phyloP scores from a whole-genome alignment of 2,888 invertebrate genomes.

The Eueremaeus valkanovi region DNA sequence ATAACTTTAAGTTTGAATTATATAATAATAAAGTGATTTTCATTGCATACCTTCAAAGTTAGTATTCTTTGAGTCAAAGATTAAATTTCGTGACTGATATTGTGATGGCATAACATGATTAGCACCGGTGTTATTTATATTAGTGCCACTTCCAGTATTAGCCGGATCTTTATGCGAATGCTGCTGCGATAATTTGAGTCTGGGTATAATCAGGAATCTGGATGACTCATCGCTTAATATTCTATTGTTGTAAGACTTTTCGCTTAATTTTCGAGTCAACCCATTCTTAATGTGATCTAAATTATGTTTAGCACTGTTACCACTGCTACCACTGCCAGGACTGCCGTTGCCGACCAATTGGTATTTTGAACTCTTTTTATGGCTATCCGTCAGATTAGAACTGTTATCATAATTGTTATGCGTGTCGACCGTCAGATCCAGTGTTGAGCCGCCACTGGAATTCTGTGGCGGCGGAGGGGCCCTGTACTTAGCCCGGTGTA shows the following conservation, averaged over 20 bases:
- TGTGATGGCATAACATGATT: constrained; percentile 27
- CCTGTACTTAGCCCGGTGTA: constrained; percentile 28
- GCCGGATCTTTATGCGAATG: not conserved
- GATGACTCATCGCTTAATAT: constrained; percentile 8
- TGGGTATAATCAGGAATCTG: constrained; percentile 14
- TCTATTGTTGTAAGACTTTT: constrained; percentile 14
- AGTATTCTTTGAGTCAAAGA: constrained; percentile 29
- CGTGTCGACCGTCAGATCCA: not conserved
- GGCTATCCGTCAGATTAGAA: constrained; percentile 19
- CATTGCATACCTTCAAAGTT: constrained; percentile 24
- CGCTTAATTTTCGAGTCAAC: constrained; percentile 22
- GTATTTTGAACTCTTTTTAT: constrained; percentile 21
- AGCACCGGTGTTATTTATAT: constrained; percentile 13
- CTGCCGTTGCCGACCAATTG: not conserved
- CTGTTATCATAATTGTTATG: constrained; percentile 27
- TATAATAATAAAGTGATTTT: too few species aligned
- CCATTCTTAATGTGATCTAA: constrained; percentile 16
- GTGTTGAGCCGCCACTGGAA: not conserved
- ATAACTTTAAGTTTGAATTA: too few species aligned
- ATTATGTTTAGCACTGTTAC: not conserved
- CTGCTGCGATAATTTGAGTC: not conserved
- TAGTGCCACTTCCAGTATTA: not conserved
- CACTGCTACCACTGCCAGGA: not conserved
- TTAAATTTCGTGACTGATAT: constrained; percentile 34
- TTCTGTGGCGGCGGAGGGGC: constrained; percentile 26